A percentile compares a stretch with the other conserved stretches of the same genome.
Conservation (phyloP, 2,113 vertebrate genomes). For the Dascyllus trimaculatus region DNA sequence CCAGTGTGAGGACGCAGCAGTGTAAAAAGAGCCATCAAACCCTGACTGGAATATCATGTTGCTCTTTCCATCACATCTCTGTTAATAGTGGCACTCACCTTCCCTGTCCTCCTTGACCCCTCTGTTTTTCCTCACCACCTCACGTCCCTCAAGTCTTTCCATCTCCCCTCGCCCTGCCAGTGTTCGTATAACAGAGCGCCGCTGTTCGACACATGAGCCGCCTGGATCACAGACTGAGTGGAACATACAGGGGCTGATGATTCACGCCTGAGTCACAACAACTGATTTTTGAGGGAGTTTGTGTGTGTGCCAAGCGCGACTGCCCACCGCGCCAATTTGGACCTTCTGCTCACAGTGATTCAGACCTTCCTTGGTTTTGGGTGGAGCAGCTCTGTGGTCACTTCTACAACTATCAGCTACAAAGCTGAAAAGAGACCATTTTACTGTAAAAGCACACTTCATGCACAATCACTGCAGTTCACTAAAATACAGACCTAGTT, state of each 20-base stretch:
- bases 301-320: constrained; percentile 27
- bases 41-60: neutral
- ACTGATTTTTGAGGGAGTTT: constrained; percentile 42
- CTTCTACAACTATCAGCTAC: constrained; percentile 47
- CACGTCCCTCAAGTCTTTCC: constrained; percentile 34
- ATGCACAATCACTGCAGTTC: constrained; percentile 52
- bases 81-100: constrained; percentile 20
- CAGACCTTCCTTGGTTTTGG: constrained; percentile 77
- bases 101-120: constrained; percentile 5
- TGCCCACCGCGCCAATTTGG: constrained; percentile 64
- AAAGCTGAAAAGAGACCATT: constrained; percentile 37
- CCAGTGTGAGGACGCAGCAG: neutral
- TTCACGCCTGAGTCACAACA: constrained; percentile 71
- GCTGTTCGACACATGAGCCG: constrained; percentile 49
- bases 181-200: constrained; percentile 28
- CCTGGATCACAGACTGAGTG: constrained; percentile 53
- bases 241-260: constrained; percentile 65
- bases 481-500: constrained; percentile 14
- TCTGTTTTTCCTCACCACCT: constrained; percentile 26
- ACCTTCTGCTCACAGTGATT: constrained; percentile 74
- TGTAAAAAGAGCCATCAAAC: neutral
- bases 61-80: neutral
- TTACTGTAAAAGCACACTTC: constrained; percentile 32
- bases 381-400: constrained; percentile 76
- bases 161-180: constrained; percentile 21